These are phyloP conservation scores for Myotis lucifugus DNA, from an alignment of 2,113 vertebrate genomes.

Conservation along the genomic window DNA sequence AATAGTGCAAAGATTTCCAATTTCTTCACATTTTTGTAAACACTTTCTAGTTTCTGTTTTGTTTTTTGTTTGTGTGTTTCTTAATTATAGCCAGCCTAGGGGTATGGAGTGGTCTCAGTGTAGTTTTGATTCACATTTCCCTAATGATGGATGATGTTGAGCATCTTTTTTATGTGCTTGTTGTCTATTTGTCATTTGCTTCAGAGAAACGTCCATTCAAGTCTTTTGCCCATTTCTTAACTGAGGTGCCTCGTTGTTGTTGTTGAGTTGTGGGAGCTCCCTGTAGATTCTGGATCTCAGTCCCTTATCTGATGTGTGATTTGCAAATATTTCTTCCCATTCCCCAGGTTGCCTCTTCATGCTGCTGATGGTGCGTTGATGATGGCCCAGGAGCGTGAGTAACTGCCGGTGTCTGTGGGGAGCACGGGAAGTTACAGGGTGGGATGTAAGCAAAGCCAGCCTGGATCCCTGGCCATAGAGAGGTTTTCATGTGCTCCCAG, in stretches of 20 bases:
- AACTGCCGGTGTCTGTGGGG: fast-evolving
- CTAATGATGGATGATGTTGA: neutral
- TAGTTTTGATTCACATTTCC: neutral
- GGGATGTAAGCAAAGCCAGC: fast-evolving
- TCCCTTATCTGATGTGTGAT: neutral
- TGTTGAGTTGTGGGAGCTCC: neutral
- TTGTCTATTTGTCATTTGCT: neutral
- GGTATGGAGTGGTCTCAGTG: fast-evolving
- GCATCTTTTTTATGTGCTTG: neutral
- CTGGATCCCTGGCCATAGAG: too few species aligned
- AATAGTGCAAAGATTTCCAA: fast-evolving
- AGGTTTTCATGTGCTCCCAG: neutral
- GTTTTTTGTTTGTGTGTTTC: neutral
- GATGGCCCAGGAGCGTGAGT: fast-evolving
- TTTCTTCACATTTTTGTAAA: fast-evolving
- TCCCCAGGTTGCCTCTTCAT: neutral
- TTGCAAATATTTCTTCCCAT: fast-evolving
- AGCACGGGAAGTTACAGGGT: fast-evolving
- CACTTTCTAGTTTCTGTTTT: too few species aligned
- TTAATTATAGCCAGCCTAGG: neutral
- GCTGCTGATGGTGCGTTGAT: too few species aligned
- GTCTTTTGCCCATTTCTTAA: neutral
- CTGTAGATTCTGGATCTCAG: neutral
- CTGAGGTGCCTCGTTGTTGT: neutral
- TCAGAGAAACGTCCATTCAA: neutral